A percentile compares a stretch with the other conserved stretches of the same genome.
These are phyloP conservation scores for Listronotus bonariensis DNA, from an alignment of 1,140 invertebrate genomes.

Conservation along the genomic window DNA sequence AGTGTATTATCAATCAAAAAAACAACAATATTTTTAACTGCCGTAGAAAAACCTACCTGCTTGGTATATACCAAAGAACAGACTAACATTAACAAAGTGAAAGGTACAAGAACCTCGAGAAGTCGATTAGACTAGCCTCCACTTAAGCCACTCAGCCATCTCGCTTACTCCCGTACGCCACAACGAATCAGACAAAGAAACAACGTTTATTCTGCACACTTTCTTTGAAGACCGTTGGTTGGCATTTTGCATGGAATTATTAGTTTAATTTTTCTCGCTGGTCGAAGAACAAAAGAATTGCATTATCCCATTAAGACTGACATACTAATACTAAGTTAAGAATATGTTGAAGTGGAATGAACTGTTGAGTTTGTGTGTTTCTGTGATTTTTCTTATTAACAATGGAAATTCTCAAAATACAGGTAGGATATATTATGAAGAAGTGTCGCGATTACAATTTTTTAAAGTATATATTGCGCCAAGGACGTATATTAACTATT, in stretches of 20 bases:
- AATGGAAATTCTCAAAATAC: not conserved
- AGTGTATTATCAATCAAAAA: too few relatives aligned
- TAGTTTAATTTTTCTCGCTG: constrained; percentile 15
- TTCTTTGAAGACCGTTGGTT: constrained; percentile 4
- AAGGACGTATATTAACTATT: too few relatives aligned
- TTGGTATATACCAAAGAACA: too few relatives aligned
- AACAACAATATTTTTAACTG: too few relatives aligned
- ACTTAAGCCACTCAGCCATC: not conserved
- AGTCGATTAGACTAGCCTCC: constrained; percentile 11
- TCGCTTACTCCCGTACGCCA: not conserved
- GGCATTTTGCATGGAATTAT: constrained; percentile 5
- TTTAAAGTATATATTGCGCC: too few relatives aligned
- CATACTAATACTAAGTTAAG: not conserved
- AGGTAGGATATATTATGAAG: not conserved
- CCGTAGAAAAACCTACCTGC: too few relatives aligned
- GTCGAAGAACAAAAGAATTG: constrained; percentile 21
- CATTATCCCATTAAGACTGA: not conserved
- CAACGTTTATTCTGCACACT: constrained; percentile 4
- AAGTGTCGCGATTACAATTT: too few relatives aligned
- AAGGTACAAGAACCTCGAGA: constrained; percentile 23
- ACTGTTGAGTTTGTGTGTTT: not conserved
- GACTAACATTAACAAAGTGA: constrained; percentile 15
- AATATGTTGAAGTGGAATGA: not conserved
- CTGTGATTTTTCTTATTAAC: not conserved
- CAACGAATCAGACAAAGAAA: not conserved